phyloP scores from a whole-genome alignment of 2,888 invertebrate species.

The Encarsia formosa region DNA sequence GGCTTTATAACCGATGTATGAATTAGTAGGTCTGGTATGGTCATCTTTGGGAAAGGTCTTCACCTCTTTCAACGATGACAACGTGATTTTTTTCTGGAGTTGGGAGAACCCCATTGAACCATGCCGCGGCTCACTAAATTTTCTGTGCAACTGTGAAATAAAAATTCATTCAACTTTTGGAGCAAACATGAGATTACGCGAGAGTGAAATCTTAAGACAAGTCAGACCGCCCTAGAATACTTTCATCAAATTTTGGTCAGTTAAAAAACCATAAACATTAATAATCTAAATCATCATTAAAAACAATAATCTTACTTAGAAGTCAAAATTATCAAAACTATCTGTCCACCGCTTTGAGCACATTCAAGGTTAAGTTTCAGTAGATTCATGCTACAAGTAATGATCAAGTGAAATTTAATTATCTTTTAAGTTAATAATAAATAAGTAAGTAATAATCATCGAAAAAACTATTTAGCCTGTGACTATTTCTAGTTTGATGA shows the following conservation, averaged over 20 bases:
- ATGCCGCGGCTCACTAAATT: constrained; percentile 99
- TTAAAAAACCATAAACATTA: constrained; percentile 67
- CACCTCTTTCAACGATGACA: constrained; percentile 97
- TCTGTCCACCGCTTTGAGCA: too few species aligned
- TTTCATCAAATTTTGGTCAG: constrained; percentile 64
- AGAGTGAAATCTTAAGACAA: too few species aligned
- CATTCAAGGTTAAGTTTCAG: too few species aligned
- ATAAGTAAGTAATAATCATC: too few species aligned
- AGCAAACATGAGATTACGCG: constrained; percentile 13
- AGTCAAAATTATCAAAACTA: too few species aligned
- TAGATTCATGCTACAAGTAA: too few species aligned
- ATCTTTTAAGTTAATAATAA: too few species aligned
- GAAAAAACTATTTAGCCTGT: too few species aligned
- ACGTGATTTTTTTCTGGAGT: constrained; percentile 95
- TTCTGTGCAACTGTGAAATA: constrained; percentile 86
- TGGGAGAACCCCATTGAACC: constrained; percentile 99
- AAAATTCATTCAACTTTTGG: constrained; percentile 3
- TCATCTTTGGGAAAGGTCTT: constrained; percentile 99
- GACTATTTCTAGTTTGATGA: too few species aligned
- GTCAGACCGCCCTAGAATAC: constrained; percentile 74
- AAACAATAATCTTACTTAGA: neutral
- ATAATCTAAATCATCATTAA: constrained; percentile 63
- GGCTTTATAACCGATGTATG: constrained; percentile 97
- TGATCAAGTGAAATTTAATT: too few species aligned
- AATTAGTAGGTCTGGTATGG: constrained; percentile 91